These are phyloP conservation scores for Athripsodes cinereus DNA, from an alignment of 2,888 invertebrate species.

Conservation along the genomic window DNA sequence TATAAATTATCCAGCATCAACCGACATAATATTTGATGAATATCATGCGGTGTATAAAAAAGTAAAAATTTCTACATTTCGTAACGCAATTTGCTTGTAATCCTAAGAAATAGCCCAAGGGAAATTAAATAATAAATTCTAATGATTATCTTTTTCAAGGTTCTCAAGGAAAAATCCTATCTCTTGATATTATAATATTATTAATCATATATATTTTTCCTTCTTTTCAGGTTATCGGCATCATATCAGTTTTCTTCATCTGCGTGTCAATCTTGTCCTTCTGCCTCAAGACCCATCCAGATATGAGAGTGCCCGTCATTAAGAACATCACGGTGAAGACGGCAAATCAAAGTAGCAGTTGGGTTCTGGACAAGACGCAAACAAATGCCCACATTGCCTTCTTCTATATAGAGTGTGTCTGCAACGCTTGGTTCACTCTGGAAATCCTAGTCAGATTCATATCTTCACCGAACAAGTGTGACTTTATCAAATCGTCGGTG, in stretches of 20 bases:
- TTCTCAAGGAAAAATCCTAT: no score
- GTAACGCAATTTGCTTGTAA: no score
- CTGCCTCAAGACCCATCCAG: slow-evolving; percentile 99
- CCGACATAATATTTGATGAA: no score
- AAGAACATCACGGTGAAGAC: slow-evolving; percentile 72
- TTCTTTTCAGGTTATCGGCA: slow-evolving; percentile 86
- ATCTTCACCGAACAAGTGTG: slow-evolving; percentile 88
- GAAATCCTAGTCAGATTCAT: slow-evolving; percentile 92
- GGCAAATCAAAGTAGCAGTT: slow-evolving; percentile 66
- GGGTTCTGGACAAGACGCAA: slow-evolving; percentile 84
- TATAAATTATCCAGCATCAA: no score
- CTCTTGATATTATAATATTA: no score
- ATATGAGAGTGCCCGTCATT: slow-evolving; percentile 90
- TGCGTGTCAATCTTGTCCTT: slow-evolving; percentile 98
- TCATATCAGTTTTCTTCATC: slow-evolving; percentile 99
- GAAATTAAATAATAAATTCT: no score
- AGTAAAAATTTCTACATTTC: no score
- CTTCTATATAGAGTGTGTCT: slow-evolving; percentile 97
- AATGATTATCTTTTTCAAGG: no score
- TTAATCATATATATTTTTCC: slow-evolving; percentile 13
- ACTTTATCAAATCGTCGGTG: slow-evolving; percentile 92
- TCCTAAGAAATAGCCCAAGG: no score
- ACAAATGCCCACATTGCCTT: slow-evolving; percentile 96
- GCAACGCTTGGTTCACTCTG: slow-evolving; percentile 99
- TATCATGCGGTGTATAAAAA: no score